phyloP scores from a whole-genome alignment of 2,113 vertebrate species.

The Indicator indicator region DNA sequence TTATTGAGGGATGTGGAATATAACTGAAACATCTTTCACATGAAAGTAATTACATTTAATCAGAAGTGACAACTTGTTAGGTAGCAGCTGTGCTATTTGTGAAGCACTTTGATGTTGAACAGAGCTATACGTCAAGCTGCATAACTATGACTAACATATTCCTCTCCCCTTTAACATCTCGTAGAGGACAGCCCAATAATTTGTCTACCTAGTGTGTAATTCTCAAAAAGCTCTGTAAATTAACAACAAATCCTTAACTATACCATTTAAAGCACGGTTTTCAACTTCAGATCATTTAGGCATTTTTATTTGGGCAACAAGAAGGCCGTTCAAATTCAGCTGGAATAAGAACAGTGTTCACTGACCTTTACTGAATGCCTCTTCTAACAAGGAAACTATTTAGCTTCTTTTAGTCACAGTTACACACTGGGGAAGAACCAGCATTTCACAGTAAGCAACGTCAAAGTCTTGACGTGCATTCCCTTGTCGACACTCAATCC shows the following conservation, averaged over 20 bases:
- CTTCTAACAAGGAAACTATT: constrained; percentile 59
- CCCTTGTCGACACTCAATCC: neutral
- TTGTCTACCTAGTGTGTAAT: neutral
- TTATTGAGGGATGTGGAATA: neutral
- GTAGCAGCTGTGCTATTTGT: neutral
- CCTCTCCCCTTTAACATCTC: neutral
- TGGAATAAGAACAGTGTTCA: constrained; percentile 53
- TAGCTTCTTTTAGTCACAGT: constrained; percentile 8
- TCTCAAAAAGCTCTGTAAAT: constrained; percentile 1
- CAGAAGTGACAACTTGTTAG: neutral
- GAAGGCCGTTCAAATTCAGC: constrained; percentile 47
- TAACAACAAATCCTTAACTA: neutral
- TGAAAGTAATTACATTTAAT: neutral
- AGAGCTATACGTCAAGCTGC: neutral
- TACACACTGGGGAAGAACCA: neutral
- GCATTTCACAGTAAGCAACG: neutral
- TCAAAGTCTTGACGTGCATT: neutral
- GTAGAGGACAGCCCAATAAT: neutral
- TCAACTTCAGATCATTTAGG: neutral
- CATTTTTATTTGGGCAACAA: constrained; percentile 23
- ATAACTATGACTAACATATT: neutral
- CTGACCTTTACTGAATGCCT: constrained; percentile 47
- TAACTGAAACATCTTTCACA: neutral
- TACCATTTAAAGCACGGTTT: neutral
- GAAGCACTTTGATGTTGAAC: neutral